Conservation (phyloP, 2,113 vertebrate genomes). For the Forbesichthys agassizii region DNA sequence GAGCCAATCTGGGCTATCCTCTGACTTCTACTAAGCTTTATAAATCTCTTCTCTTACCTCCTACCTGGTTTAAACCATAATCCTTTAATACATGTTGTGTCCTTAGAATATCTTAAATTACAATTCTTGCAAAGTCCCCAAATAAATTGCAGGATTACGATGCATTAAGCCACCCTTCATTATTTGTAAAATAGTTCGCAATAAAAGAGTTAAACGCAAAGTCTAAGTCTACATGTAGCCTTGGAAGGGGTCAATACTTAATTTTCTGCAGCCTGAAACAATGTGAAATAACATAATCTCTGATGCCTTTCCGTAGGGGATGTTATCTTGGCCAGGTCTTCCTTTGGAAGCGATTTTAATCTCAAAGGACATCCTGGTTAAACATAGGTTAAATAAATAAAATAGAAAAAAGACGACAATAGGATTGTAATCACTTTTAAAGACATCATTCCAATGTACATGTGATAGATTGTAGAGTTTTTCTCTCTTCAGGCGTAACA, state of each 20-base stretch:
- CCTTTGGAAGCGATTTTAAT: too few relatives aligned
- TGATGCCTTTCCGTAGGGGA: not conserved
- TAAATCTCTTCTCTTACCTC: slow-evolving; percentile 61
- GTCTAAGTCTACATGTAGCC: slow-evolving; percentile 17
- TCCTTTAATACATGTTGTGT: slow-evolving; percentile 71
- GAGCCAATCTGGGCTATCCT: slow-evolving; percentile 49
- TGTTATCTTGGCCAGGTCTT: too few relatives aligned
- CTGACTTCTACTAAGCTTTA: slow-evolving; percentile 59
- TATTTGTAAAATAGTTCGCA: slow-evolving; percentile 10
- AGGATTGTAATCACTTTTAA: too few relatives aligned
- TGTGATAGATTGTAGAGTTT: too few relatives aligned
- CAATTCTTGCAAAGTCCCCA: slow-evolving; percentile 63
- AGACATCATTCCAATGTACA: too few relatives aligned
- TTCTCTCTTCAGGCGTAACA: too few relatives aligned
- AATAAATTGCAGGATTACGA: slow-evolving; percentile 57
- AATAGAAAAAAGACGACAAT: too few relatives aligned
- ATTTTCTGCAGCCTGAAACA: not conserved
- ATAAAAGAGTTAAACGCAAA: slow-evolving; percentile 26
- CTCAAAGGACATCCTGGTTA: too few relatives aligned
- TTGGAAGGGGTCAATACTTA: not conserved
- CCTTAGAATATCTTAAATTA: slow-evolving; percentile 71
- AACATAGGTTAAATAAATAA: too few relatives aligned
- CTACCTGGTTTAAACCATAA: slow-evolving; percentile 64
- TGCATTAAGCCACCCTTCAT: slow-evolving; percentile 37
- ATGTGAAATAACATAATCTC: not conserved